Percentiles rank a stretch among this genome's conserved stretches.
phyloP scores from a whole-genome alignment of 37 sponge, comb jelly and placozoan genomes.

The Petrosia ficiformis region DNA sequence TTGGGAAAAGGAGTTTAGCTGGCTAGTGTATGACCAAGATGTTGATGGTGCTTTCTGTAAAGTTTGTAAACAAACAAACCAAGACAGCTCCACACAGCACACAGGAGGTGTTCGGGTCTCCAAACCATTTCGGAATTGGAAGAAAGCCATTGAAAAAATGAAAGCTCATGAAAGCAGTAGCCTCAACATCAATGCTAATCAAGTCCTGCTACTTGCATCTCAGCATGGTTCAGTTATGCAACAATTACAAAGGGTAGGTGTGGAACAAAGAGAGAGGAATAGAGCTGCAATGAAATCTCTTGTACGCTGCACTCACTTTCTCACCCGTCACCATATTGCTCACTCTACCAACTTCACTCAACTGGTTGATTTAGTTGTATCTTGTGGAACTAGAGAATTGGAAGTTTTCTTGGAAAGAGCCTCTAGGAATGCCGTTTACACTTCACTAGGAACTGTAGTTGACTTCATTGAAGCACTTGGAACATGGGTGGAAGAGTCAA shows the following conservation, averaged over 20 bases:
- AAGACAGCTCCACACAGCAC: conserved; percentile 31
- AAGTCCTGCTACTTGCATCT: neutral
- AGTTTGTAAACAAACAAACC: conserved; percentile 6
- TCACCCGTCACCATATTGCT: conserved; percentile 52
- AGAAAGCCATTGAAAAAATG: conserved; percentile 59
- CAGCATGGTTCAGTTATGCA: conserved; percentile 45
- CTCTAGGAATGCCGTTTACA: conserved; percentile 61
- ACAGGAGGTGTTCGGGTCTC: conserved; percentile 45
- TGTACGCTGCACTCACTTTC: conserved; percentile 64
- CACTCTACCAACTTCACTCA: conserved; percentile 59
- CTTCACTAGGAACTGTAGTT: conserved; percentile 51
- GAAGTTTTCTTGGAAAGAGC: conserved; percentile 44
- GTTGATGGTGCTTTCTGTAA: no score
- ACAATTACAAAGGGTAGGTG: conserved; percentile 42
- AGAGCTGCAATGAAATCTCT: conserved; percentile 60
- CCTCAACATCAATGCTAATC: neutral
- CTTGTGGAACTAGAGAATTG: conserved; percentile 57
- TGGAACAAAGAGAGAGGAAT: conserved; percentile 37
- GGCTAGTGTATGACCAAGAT: no score
- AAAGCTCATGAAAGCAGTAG: conserved; percentile 32
- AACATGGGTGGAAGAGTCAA: conserved; percentile 66
- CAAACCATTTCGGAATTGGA: conserved; percentile 66
- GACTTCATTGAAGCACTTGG: conserved; percentile 29
- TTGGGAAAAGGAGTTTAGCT: no score
- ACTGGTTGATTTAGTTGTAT: conserved; percentile 65